Percentiles rank a stretch among this genome's conserved stretches.
Evolutionary conservation across 2,888 invertebrate genomes (phyloP).

Genomic region (Diarsia brunnea): DNA sequence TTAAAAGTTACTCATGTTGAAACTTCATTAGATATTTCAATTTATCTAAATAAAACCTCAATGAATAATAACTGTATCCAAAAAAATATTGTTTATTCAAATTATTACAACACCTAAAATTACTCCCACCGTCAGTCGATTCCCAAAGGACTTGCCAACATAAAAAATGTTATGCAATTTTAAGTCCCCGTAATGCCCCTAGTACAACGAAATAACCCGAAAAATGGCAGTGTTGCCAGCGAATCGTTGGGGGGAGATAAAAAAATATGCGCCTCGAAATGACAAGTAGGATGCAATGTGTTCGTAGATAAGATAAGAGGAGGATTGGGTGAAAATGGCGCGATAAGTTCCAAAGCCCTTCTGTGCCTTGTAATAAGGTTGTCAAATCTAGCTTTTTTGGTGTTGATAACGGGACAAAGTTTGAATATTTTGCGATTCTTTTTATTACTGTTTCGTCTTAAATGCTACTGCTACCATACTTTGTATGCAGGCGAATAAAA

Average conservation of each 20-base stretch:
- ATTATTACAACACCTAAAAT: conserved; percentile 20
- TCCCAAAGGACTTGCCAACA: conserved; percentile 37
- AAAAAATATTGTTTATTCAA: not conserved
- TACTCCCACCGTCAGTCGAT: conserved; percentile 21
- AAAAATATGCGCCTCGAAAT: conserved; percentile 80
- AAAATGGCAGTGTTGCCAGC: conserved; percentile 67
- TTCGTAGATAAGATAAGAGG: conserved; percentile 76
- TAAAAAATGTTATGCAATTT: conserved; percentile 72
- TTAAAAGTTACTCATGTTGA: too few relatives aligned
- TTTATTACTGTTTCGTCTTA: not conserved
- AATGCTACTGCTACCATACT: too few relatives aligned
- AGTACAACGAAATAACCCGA: conserved; percentile 74
- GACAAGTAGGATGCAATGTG: conserved; percentile 71
- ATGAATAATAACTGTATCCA: not conserved
- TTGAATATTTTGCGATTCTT: not conserved
- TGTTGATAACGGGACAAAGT: conserved; percentile 20
- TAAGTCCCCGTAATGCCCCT: conserved; percentile 68
- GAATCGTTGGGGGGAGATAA: conserved; percentile 76
- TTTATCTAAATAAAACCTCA: not conserved
- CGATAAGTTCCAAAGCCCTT: conserved; percentile 50
- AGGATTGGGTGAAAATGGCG: conserved; percentile 60
- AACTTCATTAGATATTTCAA: too few relatives aligned
- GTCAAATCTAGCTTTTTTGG: conserved; percentile 40
- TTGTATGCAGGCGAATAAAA: too few relatives aligned
- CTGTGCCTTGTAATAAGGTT: conserved; percentile 32